A percentile compares a stretch with the other conserved stretches of the same genome.
Evolutionary conservation across 2,113 vertebrate genomes (phyloP).

Genomic region (Chionomys nivalis): DNA sequence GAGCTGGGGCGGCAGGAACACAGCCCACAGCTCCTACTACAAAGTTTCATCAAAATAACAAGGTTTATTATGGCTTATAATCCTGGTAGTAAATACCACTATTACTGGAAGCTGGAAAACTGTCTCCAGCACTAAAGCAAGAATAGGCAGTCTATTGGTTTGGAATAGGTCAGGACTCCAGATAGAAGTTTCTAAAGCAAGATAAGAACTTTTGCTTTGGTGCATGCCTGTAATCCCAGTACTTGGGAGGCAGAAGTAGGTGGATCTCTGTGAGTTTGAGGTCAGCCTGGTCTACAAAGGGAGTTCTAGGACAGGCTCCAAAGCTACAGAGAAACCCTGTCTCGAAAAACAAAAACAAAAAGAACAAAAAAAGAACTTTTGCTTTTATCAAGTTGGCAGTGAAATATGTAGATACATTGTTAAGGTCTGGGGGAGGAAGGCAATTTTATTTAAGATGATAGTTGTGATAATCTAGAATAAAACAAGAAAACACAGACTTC

Average conservation of each 20-base stretch:
- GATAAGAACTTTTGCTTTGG: no score
- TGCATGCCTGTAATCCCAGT: no score
- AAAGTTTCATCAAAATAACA: constrained; percentile 16
- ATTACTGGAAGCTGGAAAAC: background rate
- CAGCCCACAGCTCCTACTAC: no score
- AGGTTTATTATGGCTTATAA: constrained; percentile 59
- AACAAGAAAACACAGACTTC: constrained; percentile 38
- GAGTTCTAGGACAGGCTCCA: no score
- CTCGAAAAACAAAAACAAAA: no score
- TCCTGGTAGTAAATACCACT: constrained; percentile 35
- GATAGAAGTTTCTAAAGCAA: background rate
- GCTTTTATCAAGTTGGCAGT: constrained; percentile 42
- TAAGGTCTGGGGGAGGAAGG: constrained; percentile 72
- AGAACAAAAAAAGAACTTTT: background rate
- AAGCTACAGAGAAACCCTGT: no score
- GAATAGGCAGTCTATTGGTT: background rate
- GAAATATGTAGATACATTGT: constrained; percentile 20
- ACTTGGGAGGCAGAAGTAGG: no score
- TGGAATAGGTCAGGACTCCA: constrained; percentile 46
- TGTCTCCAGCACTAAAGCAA: constrained; percentile 50
- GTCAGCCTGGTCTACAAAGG: no score
- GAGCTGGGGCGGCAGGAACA: no score
- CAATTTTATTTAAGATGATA: constrained; percentile 47
- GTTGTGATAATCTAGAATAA: background rate
- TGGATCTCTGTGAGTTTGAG: no score